Percentiles rank a stretch among this genome's conserved stretches.
These are phyloP conservation scores for Eucriotettix oculatus DNA, from an alignment of 2,888 invertebrate genomes.

Conservation along the genomic window DNA sequence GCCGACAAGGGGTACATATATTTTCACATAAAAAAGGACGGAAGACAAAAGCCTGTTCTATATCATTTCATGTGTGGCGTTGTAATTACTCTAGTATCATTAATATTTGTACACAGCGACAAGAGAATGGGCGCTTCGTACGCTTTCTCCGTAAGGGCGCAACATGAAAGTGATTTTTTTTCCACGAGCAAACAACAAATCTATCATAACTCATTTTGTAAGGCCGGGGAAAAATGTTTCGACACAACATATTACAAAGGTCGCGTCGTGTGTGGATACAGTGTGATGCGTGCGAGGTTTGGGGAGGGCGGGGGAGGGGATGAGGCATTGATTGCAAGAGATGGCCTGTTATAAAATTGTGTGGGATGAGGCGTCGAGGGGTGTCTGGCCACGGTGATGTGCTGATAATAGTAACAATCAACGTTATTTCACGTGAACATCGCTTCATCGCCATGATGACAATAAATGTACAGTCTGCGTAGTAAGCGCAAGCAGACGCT, in stretches of 20 bases:
- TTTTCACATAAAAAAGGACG: neutral
- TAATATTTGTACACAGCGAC: neutral
- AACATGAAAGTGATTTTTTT: neutral
- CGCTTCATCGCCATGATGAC: neutral
- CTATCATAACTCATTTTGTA: neutral
- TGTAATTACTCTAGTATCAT: neutral
- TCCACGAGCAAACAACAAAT: neutral
- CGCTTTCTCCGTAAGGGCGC: neutral
- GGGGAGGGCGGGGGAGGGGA: neutral
- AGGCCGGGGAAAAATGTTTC: neutral
- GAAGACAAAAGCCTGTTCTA: neutral
- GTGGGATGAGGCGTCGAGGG: neutral
- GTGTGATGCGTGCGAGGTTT: no score
- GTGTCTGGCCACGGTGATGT: neutral
- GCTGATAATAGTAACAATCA: neutral
- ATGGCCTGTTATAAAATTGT: neutral
- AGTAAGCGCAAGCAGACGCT: no score
- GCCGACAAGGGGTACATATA: neutral
- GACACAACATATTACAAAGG: neutral
- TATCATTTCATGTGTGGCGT: neutral
- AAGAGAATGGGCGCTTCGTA: neutral
- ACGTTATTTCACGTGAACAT: neutral
- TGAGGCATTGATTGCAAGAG: neutral
- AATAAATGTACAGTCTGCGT: neutral
- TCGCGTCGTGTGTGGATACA: neutral